Evolutionary conservation across 2,113 vertebrate genomes (phyloP), one percentile per base, ranked within the genome.

Genomic region (Channa argus): DNA sequence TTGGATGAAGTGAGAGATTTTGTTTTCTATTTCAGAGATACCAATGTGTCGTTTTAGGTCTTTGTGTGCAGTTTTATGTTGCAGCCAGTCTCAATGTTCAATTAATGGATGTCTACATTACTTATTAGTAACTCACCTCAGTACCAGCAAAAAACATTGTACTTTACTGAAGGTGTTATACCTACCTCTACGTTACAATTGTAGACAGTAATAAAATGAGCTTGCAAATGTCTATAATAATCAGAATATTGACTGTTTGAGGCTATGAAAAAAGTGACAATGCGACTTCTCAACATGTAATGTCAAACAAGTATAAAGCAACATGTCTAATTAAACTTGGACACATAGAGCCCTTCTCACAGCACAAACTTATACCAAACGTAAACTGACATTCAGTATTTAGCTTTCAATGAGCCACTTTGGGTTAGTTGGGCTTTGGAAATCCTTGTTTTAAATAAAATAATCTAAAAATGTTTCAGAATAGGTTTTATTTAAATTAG

Each of bases 21-120:
- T 13, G 3, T 24, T 59, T 55, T 9, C 49, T 5, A 47, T 54
- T 45, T 58, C 38, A 79, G 10, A 71, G 47, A 59, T 68, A n/a
- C 14, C 13, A 6, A 3, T 14, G 44, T 43, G 10, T 12, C 6
- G 10, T 4, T 43, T 51, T 47, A 59, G 6, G 49, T 51, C 37
- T 71, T 2, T 33, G 5, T 46, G 37, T 37, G 44, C 36, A 38
- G 12, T 51, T 52, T 59, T 9, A 56, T 6, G 15, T 64, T 8
- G 24, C 38, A 13, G 10, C 36, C 44, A 34, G 3, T 53, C 12
- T 49, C 36, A 24, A 24, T 2, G 46, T 36, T 43, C 14, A 63
- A 47, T 53, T 44, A 13, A 45, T 58, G 41, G 13, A 15, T 43
- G 9, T 62, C 47, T 33, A 3, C 4, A 24, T 1, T 2, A 54